Percentiles rank a stretch among this genome's conserved stretches.
phyloP scores from a whole-genome alignment of 1,140 invertebrate genomes.

The Mactra quadrangularis region DNA sequence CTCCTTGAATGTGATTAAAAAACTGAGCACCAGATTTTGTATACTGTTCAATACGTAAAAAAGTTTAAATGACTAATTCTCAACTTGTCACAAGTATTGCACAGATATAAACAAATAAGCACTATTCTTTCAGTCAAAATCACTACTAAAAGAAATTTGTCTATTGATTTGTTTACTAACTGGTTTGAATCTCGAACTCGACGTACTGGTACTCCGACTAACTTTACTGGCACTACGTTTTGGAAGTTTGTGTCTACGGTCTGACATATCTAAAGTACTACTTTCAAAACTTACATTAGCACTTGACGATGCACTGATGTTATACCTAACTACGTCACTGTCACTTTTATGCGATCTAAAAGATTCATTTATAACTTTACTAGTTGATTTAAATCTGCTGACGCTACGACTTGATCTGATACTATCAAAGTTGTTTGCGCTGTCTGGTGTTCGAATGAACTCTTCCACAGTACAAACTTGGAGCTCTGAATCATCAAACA shows the following conservation, averaged over 20 bases:
- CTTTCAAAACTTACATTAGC: conserved; percentile 24
- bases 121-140: background rate
- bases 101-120: too few relatives aligned
- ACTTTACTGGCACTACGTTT: conserved; percentile 15
- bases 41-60: too few relatives aligned
- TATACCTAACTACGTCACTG: background rate
- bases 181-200: conserved; percentile 41
- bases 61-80: too few relatives aligned
- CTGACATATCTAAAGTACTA: background rate
- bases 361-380: conserved; percentile 43
- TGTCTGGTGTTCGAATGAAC: background rate
- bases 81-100: too few relatives aligned
- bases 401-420: conserved; percentile 14
- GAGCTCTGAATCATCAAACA: conserved; percentile 8
- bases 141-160: conserved; percentile 45
- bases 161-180: conserved; percentile 33
- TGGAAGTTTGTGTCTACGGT: background rate
- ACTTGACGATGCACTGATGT: conserved; percentile 1
- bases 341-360: conserved; percentile 42
- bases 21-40: too few relatives aligned
- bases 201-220: background rate
- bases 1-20: too few relatives aligned
- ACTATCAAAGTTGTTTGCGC: conserved; percentile 9
- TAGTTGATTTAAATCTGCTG: conserved; percentile 40
- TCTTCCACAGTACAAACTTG: conserved; percentile 14